A percentile compares a stretch with the other conserved stretches of the same genome.
Evolutionary conservation across 2,888 invertebrate species (phyloP).

Genomic region (Tinea trinotella): DNA sequence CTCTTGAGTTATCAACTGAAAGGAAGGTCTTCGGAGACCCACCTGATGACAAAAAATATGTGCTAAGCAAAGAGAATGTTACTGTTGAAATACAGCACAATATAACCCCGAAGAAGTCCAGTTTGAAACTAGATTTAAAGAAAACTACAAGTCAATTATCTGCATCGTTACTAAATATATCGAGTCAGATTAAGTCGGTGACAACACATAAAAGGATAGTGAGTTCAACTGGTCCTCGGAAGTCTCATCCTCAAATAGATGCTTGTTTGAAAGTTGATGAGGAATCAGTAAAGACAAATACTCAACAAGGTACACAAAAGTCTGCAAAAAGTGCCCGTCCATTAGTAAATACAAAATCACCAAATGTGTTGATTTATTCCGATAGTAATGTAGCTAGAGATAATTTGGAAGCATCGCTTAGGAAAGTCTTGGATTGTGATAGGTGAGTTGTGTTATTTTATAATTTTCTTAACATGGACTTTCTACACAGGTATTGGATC

Average conservation of each 20-base stretch:
- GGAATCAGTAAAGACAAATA: slow-evolving; percentile 33
- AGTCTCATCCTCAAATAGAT: slow-evolving; percentile 43
- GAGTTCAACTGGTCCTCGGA: slow-evolving; percentile 59
- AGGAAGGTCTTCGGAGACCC: slow-evolving; percentile 30
- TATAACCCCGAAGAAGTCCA: slow-evolving; percentile 63
- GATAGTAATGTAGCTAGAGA: slow-evolving; percentile 83
- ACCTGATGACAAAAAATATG: slow-evolving; percentile 40
- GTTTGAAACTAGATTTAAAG: slow-evolving; percentile 57
- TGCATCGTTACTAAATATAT: slow-evolving; percentile 58
- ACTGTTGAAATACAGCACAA: slow-evolving; percentile 66
- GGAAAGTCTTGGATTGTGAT: slow-evolving; percentile 78
- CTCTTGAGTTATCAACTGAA: slow-evolving; percentile 22
- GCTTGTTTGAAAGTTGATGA: slow-evolving; percentile 44
- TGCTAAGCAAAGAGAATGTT: slow-evolving; percentile 49
- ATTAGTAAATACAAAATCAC: slow-evolving; percentile 77
- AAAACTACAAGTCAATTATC: slow-evolving; percentile 60
- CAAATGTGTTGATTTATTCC: slow-evolving; percentile 86
- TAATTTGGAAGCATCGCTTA: slow-evolving; percentile 79
- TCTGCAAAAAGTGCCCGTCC: slow-evolving; percentile 63
- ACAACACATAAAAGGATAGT: slow-evolving; percentile 63
- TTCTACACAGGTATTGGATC: too few species aligned
- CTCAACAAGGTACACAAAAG: slow-evolving; percentile 47
- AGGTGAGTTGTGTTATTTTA: slow-evolving; percentile 62
- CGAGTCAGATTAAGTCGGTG: slow-evolving; percentile 64
- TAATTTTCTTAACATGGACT: too few species aligned